A percentile compares a stretch with the other conserved stretches of the same genome.
Evolutionary conservation across 2,888 invertebrate genomes (phyloP).

Genomic region (Heteromurus nitidus): DNA sequence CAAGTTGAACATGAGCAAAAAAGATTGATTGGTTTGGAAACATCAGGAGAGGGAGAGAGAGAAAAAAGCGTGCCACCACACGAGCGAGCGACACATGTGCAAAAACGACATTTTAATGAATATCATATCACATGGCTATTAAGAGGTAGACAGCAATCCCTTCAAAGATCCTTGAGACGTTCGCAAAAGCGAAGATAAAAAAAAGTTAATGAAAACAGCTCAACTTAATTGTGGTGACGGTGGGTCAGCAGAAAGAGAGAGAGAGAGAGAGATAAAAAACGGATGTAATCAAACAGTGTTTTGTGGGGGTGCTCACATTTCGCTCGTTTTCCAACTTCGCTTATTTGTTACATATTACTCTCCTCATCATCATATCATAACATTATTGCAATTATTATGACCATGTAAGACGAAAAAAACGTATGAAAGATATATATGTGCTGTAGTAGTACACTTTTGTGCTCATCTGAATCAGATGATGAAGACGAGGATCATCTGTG

Average conservation of each 20-base stretch:
- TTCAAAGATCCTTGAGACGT: not conserved
- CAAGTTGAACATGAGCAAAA: no score
- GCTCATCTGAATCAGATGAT: not conserved
- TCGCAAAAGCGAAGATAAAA: slow-evolving; percentile 17
- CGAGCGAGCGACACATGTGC: no score
- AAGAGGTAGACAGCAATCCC: no score
- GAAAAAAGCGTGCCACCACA: no score
- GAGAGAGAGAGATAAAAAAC: no score
- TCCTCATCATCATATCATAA: slow-evolving; percentile 44
- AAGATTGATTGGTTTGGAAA: no score
- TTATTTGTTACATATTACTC: slow-evolving; percentile 48
- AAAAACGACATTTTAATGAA: not conserved
- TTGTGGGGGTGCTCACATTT: not conserved
- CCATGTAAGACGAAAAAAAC: slow-evolving; percentile 53
- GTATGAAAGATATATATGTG: slow-evolving; percentile 22
- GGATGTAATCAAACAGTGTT: slow-evolving; percentile 42
- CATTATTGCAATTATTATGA: slow-evolving; percentile 61
- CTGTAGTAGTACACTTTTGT: not conserved
- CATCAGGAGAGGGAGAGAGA: no score
- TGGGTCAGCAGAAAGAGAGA: slow-evolving; percentile 50
- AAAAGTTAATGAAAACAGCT: slow-evolving; percentile 45
- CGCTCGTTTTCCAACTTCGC: not conserved
- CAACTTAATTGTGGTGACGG: slow-evolving; percentile 55
- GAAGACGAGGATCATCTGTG: not conserved
- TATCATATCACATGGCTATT: no score